phyloP scores from a whole-genome alignment of 2,113 vertebrate species.

The Bungarus multicinctus region DNA sequence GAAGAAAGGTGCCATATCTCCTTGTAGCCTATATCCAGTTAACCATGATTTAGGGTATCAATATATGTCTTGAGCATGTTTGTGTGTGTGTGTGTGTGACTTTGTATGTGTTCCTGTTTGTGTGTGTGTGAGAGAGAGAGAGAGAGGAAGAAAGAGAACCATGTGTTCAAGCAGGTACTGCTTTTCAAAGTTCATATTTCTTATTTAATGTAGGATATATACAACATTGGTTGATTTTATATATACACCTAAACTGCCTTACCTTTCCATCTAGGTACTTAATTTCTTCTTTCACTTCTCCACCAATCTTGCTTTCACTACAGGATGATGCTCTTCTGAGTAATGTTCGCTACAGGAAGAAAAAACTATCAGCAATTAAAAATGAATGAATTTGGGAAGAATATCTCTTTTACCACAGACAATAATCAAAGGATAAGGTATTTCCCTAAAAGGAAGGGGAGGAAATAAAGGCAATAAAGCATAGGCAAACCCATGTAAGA shows the following conservation, averaged over 20 bases:
- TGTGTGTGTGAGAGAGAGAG: background rate
- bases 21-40: background rate
- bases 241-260: conserved; percentile 8
- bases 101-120: no score
- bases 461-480: background rate
- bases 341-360: conserved; percentile 38
- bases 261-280: conserved; percentile 68
- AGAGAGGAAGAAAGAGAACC: background rate
- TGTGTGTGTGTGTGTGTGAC: no score
- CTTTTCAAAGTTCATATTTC: background rate
- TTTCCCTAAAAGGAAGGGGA: background rate
- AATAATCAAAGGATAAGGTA: background rate
- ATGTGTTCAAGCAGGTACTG: background rate
- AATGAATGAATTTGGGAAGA: background rate
- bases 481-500: background rate
- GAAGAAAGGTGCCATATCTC: background rate
- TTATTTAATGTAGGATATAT: background rate
- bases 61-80: background rate
- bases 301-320: conserved; percentile 31
- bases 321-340: conserved; percentile 16
- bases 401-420: background rate
- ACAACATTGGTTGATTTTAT: no score
- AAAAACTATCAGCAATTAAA: conserved; percentile 6
- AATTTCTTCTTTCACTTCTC: conserved; percentile 61
- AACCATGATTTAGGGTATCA: background rate